These are phyloP conservation scores for Agrotis exclamationis DNA, from an alignment of 2,888 invertebrate species.

Conservation along the genomic window DNA sequence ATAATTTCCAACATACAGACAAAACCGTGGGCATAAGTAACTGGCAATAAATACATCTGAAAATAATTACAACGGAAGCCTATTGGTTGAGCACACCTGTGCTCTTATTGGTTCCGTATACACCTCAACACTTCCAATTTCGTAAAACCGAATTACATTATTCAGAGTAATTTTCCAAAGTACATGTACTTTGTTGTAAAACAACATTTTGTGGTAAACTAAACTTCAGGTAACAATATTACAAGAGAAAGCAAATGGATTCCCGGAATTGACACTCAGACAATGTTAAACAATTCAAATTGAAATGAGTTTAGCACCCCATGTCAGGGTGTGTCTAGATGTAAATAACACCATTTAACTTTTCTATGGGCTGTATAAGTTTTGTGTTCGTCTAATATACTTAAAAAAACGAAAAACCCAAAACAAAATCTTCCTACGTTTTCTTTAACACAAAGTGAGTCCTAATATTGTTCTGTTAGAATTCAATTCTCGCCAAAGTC, in stretches of 20 bases:
- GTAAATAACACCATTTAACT: slow-evolving; percentile 1
- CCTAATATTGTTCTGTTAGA: too few species aligned
- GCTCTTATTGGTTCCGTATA: slow-evolving; percentile 53
- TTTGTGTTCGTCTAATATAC: too few species aligned
- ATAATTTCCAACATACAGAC: not conserved
- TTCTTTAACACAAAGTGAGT: too few species aligned
- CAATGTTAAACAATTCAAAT: slow-evolving; percentile 15
- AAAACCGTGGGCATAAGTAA: not conserved
- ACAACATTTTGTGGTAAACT: slow-evolving; percentile 29
- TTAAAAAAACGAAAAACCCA: too few species aligned
- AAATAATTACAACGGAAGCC: slow-evolving; percentile 56
- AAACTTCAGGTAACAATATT: slow-evolving; percentile 6
- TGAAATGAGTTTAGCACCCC: slow-evolving; percentile 17
- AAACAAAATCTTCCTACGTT: too few species aligned
- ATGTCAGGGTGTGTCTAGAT: not conserved
- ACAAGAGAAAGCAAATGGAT: slow-evolving; percentile 7
- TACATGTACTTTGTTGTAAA: slow-evolving; percentile 1
- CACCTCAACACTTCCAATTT: slow-evolving; percentile 31
- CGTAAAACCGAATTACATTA: slow-evolving; percentile 36
- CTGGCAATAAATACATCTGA: slow-evolving; percentile 43
- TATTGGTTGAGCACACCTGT: slow-evolving; percentile 56
- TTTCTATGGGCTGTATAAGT: too few species aligned
- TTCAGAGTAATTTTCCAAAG: slow-evolving; percentile 29
- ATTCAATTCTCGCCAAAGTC: too few species aligned
- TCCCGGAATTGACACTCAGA: slow-evolving; percentile 1